Evolutionary conservation across 2,797 vertebrate species (phyloP).

Genomic region (Mico argentatus): DNA sequence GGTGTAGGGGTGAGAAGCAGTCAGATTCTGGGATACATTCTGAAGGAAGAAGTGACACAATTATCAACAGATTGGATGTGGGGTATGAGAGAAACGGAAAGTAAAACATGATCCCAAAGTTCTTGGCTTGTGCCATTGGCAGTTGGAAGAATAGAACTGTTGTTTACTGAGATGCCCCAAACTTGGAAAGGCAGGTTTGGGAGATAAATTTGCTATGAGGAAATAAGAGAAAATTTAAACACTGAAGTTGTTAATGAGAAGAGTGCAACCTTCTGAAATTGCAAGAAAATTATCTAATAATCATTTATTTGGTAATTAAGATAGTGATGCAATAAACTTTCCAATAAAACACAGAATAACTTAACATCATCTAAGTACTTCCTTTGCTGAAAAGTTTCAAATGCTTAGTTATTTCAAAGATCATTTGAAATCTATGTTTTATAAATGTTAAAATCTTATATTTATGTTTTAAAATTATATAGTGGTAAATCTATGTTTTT

Average conservation of each 20-base stretch:
- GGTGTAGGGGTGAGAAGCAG: not conserved
- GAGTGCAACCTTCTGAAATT: constrained; percentile 20
- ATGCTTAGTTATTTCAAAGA: not conserved
- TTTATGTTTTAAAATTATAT: not conserved
- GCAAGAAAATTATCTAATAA: not conserved
- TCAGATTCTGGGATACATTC: not conserved
- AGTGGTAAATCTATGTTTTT: not conserved
- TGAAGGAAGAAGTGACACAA: not conserved
- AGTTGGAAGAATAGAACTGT: not conserved
- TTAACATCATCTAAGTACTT: constrained; percentile 26
- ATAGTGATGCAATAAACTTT: not conserved
- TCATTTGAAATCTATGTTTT: not conserved
- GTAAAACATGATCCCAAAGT: not conserved
- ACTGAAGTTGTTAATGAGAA: not conserved
- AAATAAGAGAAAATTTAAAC: constrained; percentile 11
- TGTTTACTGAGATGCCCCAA: not conserved
- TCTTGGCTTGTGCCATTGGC: not conserved
- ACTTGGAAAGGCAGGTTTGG: not conserved
- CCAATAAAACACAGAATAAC: not conserved
- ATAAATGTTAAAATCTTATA: not conserved
- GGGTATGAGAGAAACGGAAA: not conserved
- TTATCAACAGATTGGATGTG: not conserved
- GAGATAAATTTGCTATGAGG: not conserved
- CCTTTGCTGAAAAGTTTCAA: constrained; percentile 21
- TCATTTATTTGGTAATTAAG: not conserved